Evolutionary conservation across 2,113 vertebrate genomes (phyloP), one percentile per base, ranked within the genome.

Genomic region (Hassar affinis): DNA sequence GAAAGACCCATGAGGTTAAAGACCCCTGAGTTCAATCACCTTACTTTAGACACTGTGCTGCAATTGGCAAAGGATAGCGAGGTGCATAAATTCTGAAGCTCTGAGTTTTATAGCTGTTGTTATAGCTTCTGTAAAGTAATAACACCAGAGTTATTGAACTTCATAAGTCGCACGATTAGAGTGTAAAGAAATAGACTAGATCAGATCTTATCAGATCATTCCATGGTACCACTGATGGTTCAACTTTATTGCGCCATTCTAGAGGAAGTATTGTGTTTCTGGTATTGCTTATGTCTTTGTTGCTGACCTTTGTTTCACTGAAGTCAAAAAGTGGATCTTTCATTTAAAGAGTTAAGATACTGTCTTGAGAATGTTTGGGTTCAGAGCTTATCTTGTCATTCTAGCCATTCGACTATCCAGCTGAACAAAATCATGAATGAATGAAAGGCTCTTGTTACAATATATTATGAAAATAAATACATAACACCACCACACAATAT

Each of bases 111-210:
- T 49, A n/a, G 45, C 38, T 33, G 6, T 49, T 61, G 35, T 71
- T 59, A 81, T 49, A 54, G 52, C 54, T 6, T 59, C 27, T 82
- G 57, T 74, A 82, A 82, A 74, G 27, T 75, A 7, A 30, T 75
- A 42, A 75, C 38, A 75, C 64, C 2, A n/a, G 1, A n/a, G 20
- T 49, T 20, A 81, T 6, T 64, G 33, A 76, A 52, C 56, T 12
- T 47, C 27, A 47, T 27, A 47, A 47, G 38, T 38, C 6, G 45
- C 42, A 72, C 3, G 20, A 72, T 47, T 72, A 0, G 17, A 35
- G 30, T 54, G 10, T 33, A 22, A 56, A 22, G 10, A 2, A 12
- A 0, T 57, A 45, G 27, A 71, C 30, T 42, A 38, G 49, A 69
- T 11, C 6, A 52, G 18, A 35, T 45, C 68, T 54, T 52, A n/a